Base-by-base conservation (phyloP, 2,888 invertebrate species). In the Listrodromus nycthemerus region DNA sequence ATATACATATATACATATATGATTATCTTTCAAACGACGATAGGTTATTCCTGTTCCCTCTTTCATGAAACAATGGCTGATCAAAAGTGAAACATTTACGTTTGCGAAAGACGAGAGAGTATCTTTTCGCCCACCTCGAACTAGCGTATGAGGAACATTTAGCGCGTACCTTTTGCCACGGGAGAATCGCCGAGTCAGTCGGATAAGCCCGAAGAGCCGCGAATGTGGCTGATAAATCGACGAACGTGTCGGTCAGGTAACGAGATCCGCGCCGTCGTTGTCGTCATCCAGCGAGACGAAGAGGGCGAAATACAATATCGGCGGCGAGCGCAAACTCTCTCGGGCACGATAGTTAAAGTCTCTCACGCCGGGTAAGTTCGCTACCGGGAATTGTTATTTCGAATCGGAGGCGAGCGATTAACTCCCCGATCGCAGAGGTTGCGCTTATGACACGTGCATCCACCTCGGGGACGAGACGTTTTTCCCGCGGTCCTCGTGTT, bases 301-400 rank as follows among this genome's bases (percentile, higher is more conserved):
- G 71, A 85, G 41, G 41, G 84, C 86, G 85, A 87, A 88, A 87
- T 87, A 84, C 85, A 87, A 88, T 86, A 85, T 84, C 86, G 86
- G 85, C 87, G 87, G 87, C 85, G 85, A 30, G 61, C 33, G 75
- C 69, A 33, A 73, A 16, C 41, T 16, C 41, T 45, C 71, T 30
- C 52, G 69, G 61, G 41, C 70, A 76, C 58, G 52, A 73, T 45
- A 52, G 61, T 58, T 78, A 85, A 86, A 88, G 87, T 85, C 84
- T 87, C 88, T 87, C 89, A 87, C 88, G 88, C 81, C 85, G 85
- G 30, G 19, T 16, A 82, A 76, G 83, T 85, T 85, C 84, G 83
- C 82, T 91, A 89, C 91, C 86, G 73, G 88, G 91, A 91, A 91
- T 87, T 89, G 87, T 89, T 89, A 87, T 61, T 89, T 85, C 84